Conservation (phyloP, 2,797 vertebrate genomes). For the Anolis apletophallus region DNA sequence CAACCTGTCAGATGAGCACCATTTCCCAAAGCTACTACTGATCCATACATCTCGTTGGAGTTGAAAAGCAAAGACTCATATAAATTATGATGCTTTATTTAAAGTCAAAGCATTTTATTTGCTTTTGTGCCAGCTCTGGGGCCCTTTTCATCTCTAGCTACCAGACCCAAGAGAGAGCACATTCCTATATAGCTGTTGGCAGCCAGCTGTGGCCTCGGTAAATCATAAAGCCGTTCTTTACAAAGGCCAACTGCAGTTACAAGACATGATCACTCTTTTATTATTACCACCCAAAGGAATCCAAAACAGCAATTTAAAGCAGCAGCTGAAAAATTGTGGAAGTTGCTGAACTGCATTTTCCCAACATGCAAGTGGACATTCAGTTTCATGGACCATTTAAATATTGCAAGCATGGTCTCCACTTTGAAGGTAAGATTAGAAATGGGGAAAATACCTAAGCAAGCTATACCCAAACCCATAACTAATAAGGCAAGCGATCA, state of each 20-base stretch:
- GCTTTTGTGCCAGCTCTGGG: constrained; percentile 81
- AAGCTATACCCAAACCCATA: neutral
- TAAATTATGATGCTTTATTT: constrained; percentile 83
- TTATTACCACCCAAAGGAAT: constrained; percentile 76
- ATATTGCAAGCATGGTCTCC: constrained; percentile 54
- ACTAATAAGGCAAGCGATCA: neutral
- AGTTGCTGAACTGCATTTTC: constrained; percentile 50
- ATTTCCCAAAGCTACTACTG: constrained; percentile 73
- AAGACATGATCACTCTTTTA: constrained; percentile 75
- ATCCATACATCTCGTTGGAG: constrained; percentile 68
- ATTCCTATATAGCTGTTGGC: constrained; percentile 78
- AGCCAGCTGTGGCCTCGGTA: constrained; percentile 81
- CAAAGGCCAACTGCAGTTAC: constrained; percentile 76
- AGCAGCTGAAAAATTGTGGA: constrained; percentile 61
- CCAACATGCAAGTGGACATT: constrained; percentile 16
- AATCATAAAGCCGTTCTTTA: constrained; percentile 81
- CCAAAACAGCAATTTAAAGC: constrained; percentile 75
- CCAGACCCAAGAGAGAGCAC: constrained; percentile 79
- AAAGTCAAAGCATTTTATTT: constrained; percentile 81
- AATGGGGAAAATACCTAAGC: constrained; percentile 31
- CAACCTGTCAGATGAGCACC: constrained; percentile 67
- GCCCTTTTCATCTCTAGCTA: constrained; percentile 82
- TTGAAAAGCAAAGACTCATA: constrained; percentile 69
- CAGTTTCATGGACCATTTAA: constrained; percentile 52
- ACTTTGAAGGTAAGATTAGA: constrained; percentile 48